Percentiles rank a stretch among this genome's conserved stretches.
Conservation (phyloP, 1,140 invertebrate genomes). For the Aphidius gifuensis region DNA sequence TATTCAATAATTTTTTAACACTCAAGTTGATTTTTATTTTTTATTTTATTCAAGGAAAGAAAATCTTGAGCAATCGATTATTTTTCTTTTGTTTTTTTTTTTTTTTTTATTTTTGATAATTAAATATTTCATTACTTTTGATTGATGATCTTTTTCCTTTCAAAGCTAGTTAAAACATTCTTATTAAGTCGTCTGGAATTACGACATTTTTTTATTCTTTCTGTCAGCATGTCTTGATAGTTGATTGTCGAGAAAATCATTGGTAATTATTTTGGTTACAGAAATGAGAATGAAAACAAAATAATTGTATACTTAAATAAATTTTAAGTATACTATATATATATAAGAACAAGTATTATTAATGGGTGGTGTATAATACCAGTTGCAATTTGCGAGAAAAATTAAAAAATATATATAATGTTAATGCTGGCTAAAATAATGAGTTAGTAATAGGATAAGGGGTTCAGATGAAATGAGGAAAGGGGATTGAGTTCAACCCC, state of each 20-base stretch:
- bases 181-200: slow-evolving; percentile 15
- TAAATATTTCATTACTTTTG: slow-evolving; percentile 8
- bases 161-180: no score
- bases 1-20: no score
- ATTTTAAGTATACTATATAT: no score
- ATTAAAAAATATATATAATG: slow-evolving; percentile 30
- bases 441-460: slow-evolving; percentile 9
- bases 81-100: background rate
- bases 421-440: background rate
- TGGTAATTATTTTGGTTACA: slow-evolving; percentile 4
- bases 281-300: no score
- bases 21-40: no score
- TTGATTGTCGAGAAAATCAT: slow-evolving; percentile 20
- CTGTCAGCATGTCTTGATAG: slow-evolving; percentile 7
- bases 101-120: background rate
- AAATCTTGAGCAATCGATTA: no score
- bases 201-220: slow-evolving; percentile 13
- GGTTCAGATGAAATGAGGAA: background rate
- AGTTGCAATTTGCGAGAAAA: slow-evolving; percentile 37
- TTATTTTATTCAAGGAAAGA: no score
- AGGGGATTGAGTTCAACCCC: no score
- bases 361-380: slow-evolving; percentile 1
- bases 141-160: background rate
- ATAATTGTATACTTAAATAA: no score
- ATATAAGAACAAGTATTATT: no score